These are phyloP conservation scores for Ictidomys tridecemlineatus DNA, from an alignment of 2,113 vertebrate species.

Conservation along the genomic window DNA sequence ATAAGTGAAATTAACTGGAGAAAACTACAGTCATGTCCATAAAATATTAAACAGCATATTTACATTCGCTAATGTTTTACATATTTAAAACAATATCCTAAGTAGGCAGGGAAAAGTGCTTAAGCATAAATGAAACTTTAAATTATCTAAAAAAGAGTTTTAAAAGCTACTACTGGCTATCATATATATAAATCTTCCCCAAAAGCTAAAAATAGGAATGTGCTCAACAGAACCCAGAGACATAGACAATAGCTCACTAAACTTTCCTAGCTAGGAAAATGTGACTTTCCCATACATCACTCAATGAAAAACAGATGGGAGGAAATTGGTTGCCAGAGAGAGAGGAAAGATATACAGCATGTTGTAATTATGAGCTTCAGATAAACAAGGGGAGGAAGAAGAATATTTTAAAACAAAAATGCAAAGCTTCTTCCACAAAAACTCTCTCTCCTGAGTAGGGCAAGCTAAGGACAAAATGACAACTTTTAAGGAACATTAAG, in stretches of 20 bases:
- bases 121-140: constrained; percentile 42
- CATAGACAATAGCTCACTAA: neutral
- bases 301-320: constrained; percentile 78
- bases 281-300: constrained; percentile 67
- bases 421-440: constrained; percentile 56
- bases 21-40: neutral
- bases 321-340: constrained; percentile 53
- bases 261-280: constrained; percentile 55
- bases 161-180: constrained; percentile 13
- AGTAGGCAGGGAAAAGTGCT: constrained; percentile 33
- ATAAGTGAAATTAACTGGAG: neutral
- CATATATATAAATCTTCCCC: constrained; percentile 59
- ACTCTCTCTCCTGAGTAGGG: constrained; percentile 19
- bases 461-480: constrained; percentile 13
- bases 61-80: neutral
- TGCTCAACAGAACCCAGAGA: constrained; percentile 26
- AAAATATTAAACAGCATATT: neutral
- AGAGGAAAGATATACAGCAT: constrained; percentile 55
- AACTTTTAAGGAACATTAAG: constrained; percentile 58
- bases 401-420: constrained; percentile 66
- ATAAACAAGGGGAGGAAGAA: constrained; percentile 59
- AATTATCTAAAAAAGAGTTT: constrained; percentile 54
- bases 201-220: constrained; percentile 63
- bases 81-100: neutral
- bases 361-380: constrained; percentile 65